phyloP scores from a whole-genome alignment of 2,113 vertebrate genomes.

The Poeciliopsis retropinna region DNA sequence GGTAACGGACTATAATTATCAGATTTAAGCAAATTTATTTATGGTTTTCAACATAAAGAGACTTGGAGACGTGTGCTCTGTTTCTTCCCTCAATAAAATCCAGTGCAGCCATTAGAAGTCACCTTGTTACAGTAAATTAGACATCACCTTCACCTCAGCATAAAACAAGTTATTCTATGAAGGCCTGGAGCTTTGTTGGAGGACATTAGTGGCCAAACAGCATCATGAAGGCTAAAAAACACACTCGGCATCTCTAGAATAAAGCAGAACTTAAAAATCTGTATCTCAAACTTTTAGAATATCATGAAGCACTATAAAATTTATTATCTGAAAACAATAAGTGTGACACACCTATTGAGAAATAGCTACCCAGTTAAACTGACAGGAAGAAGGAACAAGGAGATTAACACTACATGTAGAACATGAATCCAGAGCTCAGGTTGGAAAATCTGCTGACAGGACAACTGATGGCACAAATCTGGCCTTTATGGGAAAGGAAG shows the following conservation, averaged over 20 bases:
- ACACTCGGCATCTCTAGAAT: neutral
- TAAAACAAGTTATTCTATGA: neutral
- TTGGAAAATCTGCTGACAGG: conserved; percentile 3
- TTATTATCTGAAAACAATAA: too few species aligned
- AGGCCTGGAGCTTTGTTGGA: neutral
- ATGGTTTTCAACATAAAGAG: neutral
- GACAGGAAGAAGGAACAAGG: neutral
- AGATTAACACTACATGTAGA: neutral
- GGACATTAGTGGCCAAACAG: neutral
- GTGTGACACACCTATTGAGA: neutral
- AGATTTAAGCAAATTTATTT: neutral
- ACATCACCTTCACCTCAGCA: neutral
- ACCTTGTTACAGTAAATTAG: neutral
- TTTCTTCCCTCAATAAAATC: neutral
- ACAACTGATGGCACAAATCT: neutral
- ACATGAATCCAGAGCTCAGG: neutral
- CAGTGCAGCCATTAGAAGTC: neutral
- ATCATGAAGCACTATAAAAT: too few species aligned
- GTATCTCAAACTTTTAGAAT: neutral
- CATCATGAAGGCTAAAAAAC: neutral
- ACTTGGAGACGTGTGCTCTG: too few species aligned
- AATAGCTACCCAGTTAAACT: neutral
- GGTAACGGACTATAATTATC: neutral
- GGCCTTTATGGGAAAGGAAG: neutral
- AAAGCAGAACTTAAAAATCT: neutral